A percentile compares a stretch with the other conserved stretches of the same genome.
Evolutionary conservation across 2,113 vertebrate genomes (phyloP).

Genomic region (Forbesichthys papilliferus): DNA sequence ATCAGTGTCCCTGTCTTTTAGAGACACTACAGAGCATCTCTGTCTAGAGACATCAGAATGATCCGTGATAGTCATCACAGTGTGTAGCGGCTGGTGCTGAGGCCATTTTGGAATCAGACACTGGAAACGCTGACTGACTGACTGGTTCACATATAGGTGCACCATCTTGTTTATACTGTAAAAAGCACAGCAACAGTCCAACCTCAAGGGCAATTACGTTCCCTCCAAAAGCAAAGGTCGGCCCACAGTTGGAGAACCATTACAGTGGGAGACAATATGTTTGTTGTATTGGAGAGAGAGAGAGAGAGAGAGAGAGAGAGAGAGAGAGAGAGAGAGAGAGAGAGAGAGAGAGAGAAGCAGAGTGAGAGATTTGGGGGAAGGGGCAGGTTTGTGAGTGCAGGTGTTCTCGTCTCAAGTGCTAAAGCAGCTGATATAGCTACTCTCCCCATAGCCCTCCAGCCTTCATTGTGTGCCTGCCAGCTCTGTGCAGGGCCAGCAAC

Average conservation of each 20-base stretch:
- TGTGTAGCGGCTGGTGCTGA: constrained; percentile 70
- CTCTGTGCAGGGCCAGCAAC: constrained; percentile 38
- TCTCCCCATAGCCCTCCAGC: not conserved
- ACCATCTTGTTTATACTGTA: not conserved
- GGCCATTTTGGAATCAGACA: not conserved
- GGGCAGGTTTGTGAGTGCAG: no score
- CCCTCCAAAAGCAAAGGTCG: no score
- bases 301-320: no score
- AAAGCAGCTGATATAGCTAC: not conserved
- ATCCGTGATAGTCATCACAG: constrained; percentile 39
- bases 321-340: no score
- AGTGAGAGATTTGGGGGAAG: no score
- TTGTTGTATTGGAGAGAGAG: no score
- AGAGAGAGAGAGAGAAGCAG: no score
- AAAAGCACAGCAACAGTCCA: constrained; percentile 31
- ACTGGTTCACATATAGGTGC: not conserved
- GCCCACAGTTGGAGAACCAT: no score
- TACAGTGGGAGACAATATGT: no score
- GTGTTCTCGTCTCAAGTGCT: no score
- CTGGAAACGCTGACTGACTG: constrained; percentile 12
- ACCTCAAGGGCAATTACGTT: constrained; percentile 41
- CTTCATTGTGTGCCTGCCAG: constrained; percentile 31
- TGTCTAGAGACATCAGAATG: constrained; percentile 45
- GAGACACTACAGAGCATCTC: constrained; percentile 18
- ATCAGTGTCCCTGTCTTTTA: constrained; percentile 35